Base-by-base conservation (phyloP, 2,797 vertebrate genomes). In the Meda fulgida region DNA sequence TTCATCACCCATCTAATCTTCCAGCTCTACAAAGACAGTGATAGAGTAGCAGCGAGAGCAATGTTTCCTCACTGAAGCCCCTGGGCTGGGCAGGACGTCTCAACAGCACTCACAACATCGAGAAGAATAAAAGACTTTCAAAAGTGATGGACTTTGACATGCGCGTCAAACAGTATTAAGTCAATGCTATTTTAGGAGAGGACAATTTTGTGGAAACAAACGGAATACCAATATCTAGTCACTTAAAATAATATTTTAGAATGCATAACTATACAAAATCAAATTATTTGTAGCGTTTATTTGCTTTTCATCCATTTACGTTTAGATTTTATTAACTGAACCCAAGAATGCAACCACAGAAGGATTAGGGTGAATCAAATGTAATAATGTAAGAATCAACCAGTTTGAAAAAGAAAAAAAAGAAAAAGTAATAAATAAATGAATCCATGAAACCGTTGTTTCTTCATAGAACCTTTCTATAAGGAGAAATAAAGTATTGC, bases 1-100 rank as follows among this genome's bases (percentile, higher is more conserved):
- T 80, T 53, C 21, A n/a, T 19, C 3, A 18, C 29, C 43, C 3
- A 38, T 70, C 40, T 73, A 36, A 63, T 75, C 70, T 83, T 83
- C 63, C 55, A 36, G 21, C 29, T 40, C 29, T 40, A 53, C 81
- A 76, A 40, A 29, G 60, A 38, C 31, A 9, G 70, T 34, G 18
- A 38, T 48, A 73, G 70, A 65, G 70, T 21, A 36, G 23, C 43
- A 63, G 40, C 2, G 21, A n/a, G 70, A 38, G 58, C 55, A 76
- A 53, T 34, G 36, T 40, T 76, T 76, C 16, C 60, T 38, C 40
- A n/a, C 3, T 31, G 43, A 83, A 63, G 70, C 58, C 70, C 40
- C 14, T 48, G 29, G 55, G 55, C 53, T 73, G 70, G 53, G 69
- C 53, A 48, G 40, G 8, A 48, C 70, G 21, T 36, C 58, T 8